These are phyloP conservation scores for Homalodisca vitripennis DNA, from an alignment of 1,140 invertebrate species.

Conservation along the genomic window DNA sequence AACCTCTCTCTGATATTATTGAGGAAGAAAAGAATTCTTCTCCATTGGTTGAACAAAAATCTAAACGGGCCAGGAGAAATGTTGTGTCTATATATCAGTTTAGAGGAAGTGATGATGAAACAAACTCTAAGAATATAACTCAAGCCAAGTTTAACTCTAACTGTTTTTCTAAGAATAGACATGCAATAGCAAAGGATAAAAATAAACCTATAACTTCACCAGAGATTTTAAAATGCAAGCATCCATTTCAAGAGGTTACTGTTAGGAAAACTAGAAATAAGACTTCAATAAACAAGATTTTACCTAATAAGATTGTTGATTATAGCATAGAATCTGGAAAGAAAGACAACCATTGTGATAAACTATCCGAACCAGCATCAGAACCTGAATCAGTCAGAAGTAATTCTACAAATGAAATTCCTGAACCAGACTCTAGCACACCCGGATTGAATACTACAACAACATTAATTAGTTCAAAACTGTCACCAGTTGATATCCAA, in stretches of 20 bases:
- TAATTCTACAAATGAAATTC: neutral
- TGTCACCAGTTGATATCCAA: neutral
- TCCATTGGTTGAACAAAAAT: too few species aligned
- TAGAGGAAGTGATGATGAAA: neutral
- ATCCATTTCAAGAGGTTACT: neutral
- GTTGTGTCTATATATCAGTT: slow-evolving; percentile 16
- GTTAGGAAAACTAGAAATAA: neutral
- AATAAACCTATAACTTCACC: neutral
- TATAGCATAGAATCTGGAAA: neutral
- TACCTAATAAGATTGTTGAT: neutral
- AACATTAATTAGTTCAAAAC: too few species aligned
- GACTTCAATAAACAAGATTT: neutral
- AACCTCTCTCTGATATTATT: too few species aligned
- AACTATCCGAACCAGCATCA: neutral
- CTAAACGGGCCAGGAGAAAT: neutral
- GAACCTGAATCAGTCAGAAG: too few species aligned
- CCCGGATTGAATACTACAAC: neutral
- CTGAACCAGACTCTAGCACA: slow-evolving; percentile 18
- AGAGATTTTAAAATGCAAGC: neutral
- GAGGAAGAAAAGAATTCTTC: too few species aligned
- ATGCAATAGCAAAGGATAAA: neutral
- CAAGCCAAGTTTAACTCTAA: neutral
- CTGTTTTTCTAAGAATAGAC: neutral
- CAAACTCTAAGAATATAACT: neutral
- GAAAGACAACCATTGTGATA: neutral